Percentiles rank a stretch among this genome's conserved stretches.
These are phyloP conservation scores for Callinectes sapidus DNA, from an alignment of 2,888 invertebrate species.

Conservation along the genomic window DNA sequence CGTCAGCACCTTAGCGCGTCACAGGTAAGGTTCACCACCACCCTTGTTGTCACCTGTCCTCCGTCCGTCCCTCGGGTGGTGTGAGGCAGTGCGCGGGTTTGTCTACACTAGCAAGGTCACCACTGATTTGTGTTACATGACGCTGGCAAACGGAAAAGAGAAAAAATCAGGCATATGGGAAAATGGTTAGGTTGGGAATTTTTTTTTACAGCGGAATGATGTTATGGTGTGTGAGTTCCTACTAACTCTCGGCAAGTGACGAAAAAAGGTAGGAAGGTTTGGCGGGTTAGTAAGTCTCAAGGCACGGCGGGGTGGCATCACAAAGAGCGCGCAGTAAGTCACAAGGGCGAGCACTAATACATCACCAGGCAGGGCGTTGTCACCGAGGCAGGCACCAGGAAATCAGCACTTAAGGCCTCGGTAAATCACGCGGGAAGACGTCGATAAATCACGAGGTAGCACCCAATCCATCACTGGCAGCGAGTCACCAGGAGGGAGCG, in stretches of 20 bases:
- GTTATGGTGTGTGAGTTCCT: not conserved
- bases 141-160: not conserved
- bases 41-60: not conserved
- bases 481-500: not conserved
- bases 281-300: too few relatives aligned
- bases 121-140: slow-evolving; percentile 7
- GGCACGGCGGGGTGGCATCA: not conserved
- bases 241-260: not conserved
- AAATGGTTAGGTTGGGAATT: not conserved
- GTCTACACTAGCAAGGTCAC: slow-evolving; percentile 23
- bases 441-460: not conserved
- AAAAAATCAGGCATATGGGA: not conserved
- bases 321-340: slow-evolving; percentile 16
- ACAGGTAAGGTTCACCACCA: not conserved
- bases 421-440: not conserved
- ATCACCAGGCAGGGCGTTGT: slow-evolving; percentile 18
- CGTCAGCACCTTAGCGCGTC: not conserved
- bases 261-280: not conserved
- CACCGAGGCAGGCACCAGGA: not conserved
- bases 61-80: not conserved
- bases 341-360: not conserved
- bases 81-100: not conserved
- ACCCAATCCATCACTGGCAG: not conserved
- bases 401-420: not conserved
- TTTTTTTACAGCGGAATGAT: not conserved